A percentile compares a stretch with the other conserved stretches of the same genome.
Evolutionary conservation across 2,888 invertebrate genomes (phyloP).

Genomic region (Chrysotoxum bicinctum): DNA sequence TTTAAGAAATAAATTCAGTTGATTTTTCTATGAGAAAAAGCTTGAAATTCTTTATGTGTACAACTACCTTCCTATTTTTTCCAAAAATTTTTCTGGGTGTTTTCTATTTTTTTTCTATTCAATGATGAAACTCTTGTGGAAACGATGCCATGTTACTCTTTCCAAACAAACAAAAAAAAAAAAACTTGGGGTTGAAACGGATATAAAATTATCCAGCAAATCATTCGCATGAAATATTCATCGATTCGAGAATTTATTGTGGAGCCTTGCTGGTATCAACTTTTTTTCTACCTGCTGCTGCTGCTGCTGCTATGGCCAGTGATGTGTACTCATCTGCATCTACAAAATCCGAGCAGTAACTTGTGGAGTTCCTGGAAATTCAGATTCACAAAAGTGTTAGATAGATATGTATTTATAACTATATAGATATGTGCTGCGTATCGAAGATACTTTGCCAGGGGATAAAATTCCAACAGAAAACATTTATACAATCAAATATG

Average conservation of each 20-base stretch:
- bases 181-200: conserved; percentile 48
- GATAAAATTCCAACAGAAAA: background rate
- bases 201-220: conserved; percentile 75
- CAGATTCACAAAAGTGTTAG: background rate
- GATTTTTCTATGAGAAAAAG: no score
- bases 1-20: no score
- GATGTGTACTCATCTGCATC: conserved; percentile 44
- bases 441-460: background rate
- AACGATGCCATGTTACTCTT: background rate
- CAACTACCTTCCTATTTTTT: background rate
- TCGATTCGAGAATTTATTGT: conserved; percentile 75
- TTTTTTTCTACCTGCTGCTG: background rate
- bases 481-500: background rate
- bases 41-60: background rate
- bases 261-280: background rate
- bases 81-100: background rate
- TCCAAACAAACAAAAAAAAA: background rate
- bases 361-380: background rate
- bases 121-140: background rate
- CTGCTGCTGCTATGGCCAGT: conserved; percentile 13
- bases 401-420: background rate
- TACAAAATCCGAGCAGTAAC: background rate
- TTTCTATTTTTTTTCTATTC: background rate
- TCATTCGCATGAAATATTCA: conserved; percentile 77
- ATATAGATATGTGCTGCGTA: no score